Conservation (phyloP, 2,797 vertebrate species). For the Mus minutoides region DNA sequence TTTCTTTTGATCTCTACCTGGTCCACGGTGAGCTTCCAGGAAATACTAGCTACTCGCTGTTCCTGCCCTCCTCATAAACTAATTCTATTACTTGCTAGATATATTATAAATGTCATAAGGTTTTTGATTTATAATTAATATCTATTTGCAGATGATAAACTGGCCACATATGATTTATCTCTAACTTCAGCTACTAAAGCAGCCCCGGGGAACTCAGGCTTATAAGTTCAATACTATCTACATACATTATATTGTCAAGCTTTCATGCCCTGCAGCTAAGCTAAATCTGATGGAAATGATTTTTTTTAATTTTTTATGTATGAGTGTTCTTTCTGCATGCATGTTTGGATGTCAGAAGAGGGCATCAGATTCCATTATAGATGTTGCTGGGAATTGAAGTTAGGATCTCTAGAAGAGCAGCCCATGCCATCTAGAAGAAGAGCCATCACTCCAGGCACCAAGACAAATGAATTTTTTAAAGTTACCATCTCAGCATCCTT, state of each 20-base stretch:
- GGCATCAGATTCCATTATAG: background rate
- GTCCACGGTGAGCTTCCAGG: background rate
- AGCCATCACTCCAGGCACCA: background rate
- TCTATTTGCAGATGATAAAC: slow-evolving; percentile 1
- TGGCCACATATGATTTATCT: slow-evolving; percentile 5
- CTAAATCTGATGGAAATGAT: background rate
- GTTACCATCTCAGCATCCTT: background rate
- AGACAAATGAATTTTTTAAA: background rate
- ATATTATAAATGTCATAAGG: background rate
- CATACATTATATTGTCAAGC: background rate
- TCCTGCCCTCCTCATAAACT: background rate
- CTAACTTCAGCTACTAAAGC: background rate
- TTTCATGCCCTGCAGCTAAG: background rate
- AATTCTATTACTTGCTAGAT: background rate
- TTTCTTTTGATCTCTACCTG: background rate
- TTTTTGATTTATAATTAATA: background rate
- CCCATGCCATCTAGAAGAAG: background rate
- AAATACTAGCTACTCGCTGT: background rate
- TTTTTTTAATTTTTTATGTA: background rate
- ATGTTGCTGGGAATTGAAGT: background rate
- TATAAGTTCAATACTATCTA: background rate
- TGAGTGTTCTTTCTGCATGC: background rate
- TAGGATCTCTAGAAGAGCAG: background rate
- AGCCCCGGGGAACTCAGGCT: background rate
- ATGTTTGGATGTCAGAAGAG: background rate